These are phyloP conservation scores for Didymodactylos carnosus DNA, from an alignment of 2,888 invertebrate genomes.

Conservation along the genomic window DNA sequence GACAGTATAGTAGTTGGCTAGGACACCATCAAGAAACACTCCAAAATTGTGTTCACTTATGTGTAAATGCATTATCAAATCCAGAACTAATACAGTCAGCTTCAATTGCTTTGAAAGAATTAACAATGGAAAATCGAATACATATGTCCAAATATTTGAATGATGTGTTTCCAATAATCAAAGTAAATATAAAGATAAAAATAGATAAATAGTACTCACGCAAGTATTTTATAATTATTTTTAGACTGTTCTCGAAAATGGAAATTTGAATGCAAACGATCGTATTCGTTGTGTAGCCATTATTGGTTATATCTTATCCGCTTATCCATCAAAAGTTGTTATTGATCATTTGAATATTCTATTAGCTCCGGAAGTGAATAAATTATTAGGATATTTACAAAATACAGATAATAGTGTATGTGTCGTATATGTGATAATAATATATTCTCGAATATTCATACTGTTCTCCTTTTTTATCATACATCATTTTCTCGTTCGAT, in stretches of 20 bases:
- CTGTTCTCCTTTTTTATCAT: not conserved
- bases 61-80: constrained; percentile 46
- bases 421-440: not conserved
- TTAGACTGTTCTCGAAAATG: not conserved
- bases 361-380: not conserved
- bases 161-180: not conserved
- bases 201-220: not conserved
- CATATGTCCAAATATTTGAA: constrained; percentile 39
- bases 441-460: not conserved
- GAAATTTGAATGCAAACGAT: not conserved
- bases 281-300: not conserved
- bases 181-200: not conserved
- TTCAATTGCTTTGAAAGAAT: constrained; percentile 67
- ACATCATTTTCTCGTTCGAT: no score
- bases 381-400: not conserved
- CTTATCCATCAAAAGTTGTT: not conserved
- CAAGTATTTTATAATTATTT: not conserved
- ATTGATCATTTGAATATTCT: not conserved
- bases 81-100: constrained; percentile 51
- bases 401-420: not conserved
- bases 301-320: not conserved
- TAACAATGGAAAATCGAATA: constrained; percentile 57
- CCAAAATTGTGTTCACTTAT: constrained; percentile 47
- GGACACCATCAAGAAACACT: constrained; percentile 49
- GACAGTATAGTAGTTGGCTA: constrained; percentile 68